Evolutionary conservation across 2,888 invertebrate species (phyloP).

Genomic region (Pachydiplax longipennis): DNA sequence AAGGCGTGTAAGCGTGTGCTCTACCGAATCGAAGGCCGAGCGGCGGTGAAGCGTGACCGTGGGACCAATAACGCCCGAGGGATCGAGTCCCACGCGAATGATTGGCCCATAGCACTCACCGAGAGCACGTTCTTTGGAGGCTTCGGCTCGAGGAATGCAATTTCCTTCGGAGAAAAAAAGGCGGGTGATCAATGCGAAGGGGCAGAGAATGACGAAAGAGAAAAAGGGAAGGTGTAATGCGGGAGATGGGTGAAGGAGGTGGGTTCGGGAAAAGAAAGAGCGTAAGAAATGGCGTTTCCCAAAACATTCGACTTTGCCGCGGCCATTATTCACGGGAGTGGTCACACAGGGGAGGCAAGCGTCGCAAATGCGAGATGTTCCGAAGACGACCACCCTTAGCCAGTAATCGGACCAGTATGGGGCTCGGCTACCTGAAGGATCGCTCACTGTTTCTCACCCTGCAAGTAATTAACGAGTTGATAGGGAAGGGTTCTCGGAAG

Average conservation of each 20-base stretch:
- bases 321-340: neutral
- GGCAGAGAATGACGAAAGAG: neutral
- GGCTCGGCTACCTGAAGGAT: no score
- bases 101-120: neutral
- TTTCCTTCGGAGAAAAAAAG: neutral
- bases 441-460: no score
- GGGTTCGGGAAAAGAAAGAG: neutral
- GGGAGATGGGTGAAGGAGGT: neutral
- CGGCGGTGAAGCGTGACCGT: neutral
- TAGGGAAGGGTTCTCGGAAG: no score
- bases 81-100: neutral
- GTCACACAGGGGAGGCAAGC: neutral
- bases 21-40: neutral
- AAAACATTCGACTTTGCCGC: neutral
- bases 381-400: no score
- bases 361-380: neutral
- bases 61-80: neutral
- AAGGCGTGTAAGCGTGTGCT: neutral
- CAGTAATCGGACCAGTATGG: no score
- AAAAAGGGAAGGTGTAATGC: neutral
- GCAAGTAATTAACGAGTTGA: no score
- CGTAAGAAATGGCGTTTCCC: neutral
- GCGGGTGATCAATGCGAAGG: neutral
- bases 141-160: neutral
- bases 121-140: neutral